Percentiles rank a stretch among this genome's conserved stretches.
phyloP scores from a whole-genome alignment of 2,888 invertebrate genomes.

The Ichneumon xanthorius region DNA sequence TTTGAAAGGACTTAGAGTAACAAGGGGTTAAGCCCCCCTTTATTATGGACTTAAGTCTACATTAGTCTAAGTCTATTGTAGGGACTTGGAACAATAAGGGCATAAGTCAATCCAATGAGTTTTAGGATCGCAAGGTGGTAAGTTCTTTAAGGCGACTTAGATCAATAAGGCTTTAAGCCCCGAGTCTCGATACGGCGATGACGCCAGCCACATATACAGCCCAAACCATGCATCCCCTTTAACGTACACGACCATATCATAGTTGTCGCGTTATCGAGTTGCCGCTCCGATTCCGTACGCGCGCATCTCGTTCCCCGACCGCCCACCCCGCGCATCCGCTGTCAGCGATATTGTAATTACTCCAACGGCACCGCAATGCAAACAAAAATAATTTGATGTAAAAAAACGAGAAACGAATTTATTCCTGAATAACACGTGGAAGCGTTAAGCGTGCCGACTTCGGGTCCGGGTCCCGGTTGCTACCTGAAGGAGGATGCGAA shows the following conservation, averaged over 20 bases:
- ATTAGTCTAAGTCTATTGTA: too few species aligned
- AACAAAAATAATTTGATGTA: slow-evolving; percentile 19
- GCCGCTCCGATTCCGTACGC: neutral
- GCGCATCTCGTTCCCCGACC: neutral
- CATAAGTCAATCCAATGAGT: too few species aligned
- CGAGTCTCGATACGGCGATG: too few species aligned
- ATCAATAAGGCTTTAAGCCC: too few species aligned
- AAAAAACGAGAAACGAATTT: slow-evolving; percentile 4
- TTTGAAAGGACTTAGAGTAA: too few species aligned
- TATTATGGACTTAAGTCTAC: too few species aligned
- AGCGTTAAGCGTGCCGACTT: slow-evolving; percentile 45
- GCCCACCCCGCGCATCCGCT: neutral
- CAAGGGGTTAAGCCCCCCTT: too few species aligned
- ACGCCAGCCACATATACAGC: neutral
- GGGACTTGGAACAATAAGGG: too few species aligned
- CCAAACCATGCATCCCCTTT: neutral
- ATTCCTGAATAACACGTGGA: slow-evolving; percentile 16
- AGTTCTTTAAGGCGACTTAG: too few species aligned
- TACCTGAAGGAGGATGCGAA: slow-evolving; percentile 50
- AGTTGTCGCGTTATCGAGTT: slow-evolving; percentile 1
- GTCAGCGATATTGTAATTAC: slow-evolving; percentile 16
- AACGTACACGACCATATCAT: neutral
- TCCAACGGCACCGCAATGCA: neutral
- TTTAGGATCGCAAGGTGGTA: too few species aligned
- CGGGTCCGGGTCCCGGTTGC: slow-evolving; percentile 16